Percentiles rank a stretch among this genome's conserved stretches.
phyloP scores from a whole-genome alignment of 2,888 invertebrate genomes.

The Metallyticus violacea region DNA sequence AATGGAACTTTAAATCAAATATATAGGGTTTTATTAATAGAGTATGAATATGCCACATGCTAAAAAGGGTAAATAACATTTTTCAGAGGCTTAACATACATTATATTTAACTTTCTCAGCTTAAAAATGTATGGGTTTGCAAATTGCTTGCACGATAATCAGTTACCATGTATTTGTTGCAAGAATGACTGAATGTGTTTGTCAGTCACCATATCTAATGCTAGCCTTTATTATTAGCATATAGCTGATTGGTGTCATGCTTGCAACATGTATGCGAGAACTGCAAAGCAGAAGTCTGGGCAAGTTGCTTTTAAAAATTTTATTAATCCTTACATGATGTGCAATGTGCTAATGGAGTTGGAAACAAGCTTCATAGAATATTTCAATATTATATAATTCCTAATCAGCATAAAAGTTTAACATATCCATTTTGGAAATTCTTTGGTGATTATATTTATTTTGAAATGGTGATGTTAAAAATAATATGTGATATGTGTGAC shows the following conservation, averaged over 20 bases:
- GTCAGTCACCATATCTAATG: no score
- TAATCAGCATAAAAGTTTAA: neutral
- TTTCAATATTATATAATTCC: no score
- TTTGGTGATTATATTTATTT: neutral
- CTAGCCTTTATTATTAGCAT: neutral
- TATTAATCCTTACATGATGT: no score
- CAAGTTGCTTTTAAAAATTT: no score
- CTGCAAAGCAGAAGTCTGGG: neutral
- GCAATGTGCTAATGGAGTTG: no score
- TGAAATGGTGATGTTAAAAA: neutral
- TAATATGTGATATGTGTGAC: neutral
- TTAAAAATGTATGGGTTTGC: neutral
- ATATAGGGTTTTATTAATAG: slow-evolving; percentile 17
- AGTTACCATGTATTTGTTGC: neutral
- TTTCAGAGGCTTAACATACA: neutral
- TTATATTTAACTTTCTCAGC: neutral
- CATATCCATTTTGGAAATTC: neutral
- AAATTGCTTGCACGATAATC: neutral
- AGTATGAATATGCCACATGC: slow-evolving; percentile 6
- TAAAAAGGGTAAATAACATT: neutral
- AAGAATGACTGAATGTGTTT: no score
- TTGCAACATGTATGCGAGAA: neutral
- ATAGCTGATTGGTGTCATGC: neutral
- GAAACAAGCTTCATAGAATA: neutral
- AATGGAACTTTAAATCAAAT: slow-evolving; percentile 11